Evolutionary conservation across 1,140 invertebrate genomes (phyloP).

Genomic region (Aplysia californica): DNA sequence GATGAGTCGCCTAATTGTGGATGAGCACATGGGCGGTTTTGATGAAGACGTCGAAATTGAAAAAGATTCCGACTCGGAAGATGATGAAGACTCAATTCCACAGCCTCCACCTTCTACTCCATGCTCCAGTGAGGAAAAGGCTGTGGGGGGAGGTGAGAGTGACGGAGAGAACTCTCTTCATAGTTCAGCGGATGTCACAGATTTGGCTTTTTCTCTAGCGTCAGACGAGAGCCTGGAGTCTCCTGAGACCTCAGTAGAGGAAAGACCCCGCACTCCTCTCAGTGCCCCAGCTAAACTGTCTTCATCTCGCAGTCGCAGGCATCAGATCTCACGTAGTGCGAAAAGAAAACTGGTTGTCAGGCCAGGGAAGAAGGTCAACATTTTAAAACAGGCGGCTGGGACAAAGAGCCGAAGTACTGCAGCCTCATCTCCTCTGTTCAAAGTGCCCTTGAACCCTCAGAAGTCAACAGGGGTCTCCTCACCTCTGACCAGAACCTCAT

Average conservation of each 20-base stretch:
- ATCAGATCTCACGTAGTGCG: background rate
- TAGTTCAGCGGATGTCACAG: slow-evolving; percentile 22
- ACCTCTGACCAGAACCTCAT: too few species aligned
- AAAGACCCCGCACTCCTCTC: slow-evolving; percentile 1
- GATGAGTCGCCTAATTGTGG: background rate
- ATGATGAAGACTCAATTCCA: slow-evolving; percentile 1
- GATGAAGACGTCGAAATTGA: background rate
- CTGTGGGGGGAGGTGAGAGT: background rate
- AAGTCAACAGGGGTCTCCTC: too few species aligned
- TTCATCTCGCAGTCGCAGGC: background rate
- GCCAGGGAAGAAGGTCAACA: too few species aligned
- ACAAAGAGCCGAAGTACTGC: too few species aligned
- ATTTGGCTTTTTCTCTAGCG: slow-evolving; percentile 21
- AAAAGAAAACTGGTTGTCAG: background rate
- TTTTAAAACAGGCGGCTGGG: too few species aligned
- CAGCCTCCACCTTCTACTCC: slow-evolving; percentile 22
- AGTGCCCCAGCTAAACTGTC: slow-evolving; percentile 32
- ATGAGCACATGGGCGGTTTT: background rate
- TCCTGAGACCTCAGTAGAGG: background rate
- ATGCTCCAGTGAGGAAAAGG: background rate
- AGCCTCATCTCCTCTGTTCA: too few species aligned
- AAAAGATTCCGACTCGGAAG: background rate
- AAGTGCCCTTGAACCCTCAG: too few species aligned
- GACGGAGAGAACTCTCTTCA: slow-evolving; percentile 12
- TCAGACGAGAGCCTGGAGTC: slow-evolving; percentile 22